Evolutionary conservation across 2,113 vertebrate species (phyloP).

Genomic region (Chaenogobius annularis): DNA sequence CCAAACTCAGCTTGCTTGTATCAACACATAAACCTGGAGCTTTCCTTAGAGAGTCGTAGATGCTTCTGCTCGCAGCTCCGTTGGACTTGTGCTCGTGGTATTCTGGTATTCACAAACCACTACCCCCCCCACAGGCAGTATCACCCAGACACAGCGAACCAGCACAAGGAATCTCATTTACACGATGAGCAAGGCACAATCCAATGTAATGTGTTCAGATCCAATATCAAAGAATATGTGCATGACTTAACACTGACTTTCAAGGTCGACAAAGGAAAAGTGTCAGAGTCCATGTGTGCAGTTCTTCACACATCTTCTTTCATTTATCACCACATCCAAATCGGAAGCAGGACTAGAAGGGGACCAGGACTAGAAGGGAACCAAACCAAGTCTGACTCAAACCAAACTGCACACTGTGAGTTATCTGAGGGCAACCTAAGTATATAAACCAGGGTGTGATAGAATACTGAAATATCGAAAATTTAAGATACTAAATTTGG

Average conservation of each 20-base stretch:
- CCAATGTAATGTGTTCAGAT: background rate
- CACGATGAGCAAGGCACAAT: conserved; percentile 12
- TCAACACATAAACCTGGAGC: background rate
- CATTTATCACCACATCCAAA: background rate
- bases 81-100: background rate
- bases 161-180: background rate
- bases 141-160: conserved; percentile 14
- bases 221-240: background rate
- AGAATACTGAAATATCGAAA: no score
- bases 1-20: background rate
- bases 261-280: background rate
- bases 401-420: no score
- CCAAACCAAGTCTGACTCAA: no score
- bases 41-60: background rate
- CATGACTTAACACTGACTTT: background rate
- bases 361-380: no score
- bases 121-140: conserved; percentile 2
- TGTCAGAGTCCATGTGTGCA: background rate
- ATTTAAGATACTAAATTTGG: no score
- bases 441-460: no score
- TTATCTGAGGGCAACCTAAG: no score
- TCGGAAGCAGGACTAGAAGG: no score
- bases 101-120: conserved; percentile 17
- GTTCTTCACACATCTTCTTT: background rate
- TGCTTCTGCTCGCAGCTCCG: background rate